Conservation (phyloP, 2,888 invertebrate genomes). For the Caenorhabditis virilis region DNA sequence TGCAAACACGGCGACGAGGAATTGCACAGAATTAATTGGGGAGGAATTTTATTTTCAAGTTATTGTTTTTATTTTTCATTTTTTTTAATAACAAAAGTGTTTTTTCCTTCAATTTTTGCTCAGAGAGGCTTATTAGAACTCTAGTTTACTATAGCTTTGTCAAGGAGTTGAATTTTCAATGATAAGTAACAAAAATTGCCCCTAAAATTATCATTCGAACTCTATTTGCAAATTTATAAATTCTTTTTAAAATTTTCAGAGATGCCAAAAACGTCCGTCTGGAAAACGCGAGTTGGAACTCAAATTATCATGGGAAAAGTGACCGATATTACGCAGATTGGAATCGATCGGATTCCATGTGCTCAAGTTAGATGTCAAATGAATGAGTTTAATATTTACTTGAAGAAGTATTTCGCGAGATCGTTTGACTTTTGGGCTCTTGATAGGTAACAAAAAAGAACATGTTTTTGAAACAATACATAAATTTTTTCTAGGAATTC, state of each 20-base stretch:
- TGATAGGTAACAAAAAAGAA: conserved; percentile 35
- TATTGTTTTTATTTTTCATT: conserved; percentile 3
- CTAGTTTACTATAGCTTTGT: no score
- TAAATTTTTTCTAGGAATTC: conserved; percentile 25
- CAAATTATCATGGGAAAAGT: conserved; percentile 59
- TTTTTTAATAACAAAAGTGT: not conserved
- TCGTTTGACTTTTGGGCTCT: conserved; percentile 64
- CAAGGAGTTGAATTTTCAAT: no score
- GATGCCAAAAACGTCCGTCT: conserved; percentile 52
- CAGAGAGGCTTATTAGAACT: no score
- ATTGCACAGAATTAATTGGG: conserved; percentile 10
- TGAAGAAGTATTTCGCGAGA: conserved; percentile 62
- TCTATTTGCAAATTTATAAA: no score
- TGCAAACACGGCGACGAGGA: conserved; percentile 20
- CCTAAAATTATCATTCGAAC: no score
- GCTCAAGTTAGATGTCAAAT: conserved; percentile 56
- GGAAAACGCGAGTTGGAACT: conserved; percentile 48
- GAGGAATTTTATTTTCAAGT: no score
- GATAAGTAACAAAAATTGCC: no score
- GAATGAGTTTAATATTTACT: conserved; percentile 63
- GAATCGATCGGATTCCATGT: conserved; percentile 59
- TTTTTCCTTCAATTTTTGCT: no score
- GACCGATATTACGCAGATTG: conserved; percentile 59
- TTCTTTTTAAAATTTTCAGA: no score
- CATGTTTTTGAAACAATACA: not conserved